Evolutionary conservation across 2,888 invertebrate genomes (phyloP).

Genomic region (Cheilosia vulpina): DNA sequence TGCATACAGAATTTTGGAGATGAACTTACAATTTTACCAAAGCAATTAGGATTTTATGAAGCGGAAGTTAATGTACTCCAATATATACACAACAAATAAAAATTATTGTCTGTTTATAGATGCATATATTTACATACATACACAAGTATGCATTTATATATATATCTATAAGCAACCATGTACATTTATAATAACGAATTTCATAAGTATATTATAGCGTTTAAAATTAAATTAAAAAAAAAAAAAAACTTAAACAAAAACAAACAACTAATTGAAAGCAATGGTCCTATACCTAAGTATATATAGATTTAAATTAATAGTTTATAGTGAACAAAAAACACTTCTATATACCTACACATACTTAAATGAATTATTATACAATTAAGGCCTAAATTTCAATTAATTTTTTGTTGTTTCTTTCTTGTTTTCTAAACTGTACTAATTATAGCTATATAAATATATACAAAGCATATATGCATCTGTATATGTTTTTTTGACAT

Average conservation of each 20-base stretch:
- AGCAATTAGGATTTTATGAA: slow-evolving; percentile 53
- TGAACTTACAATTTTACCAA: slow-evolving; percentile 70
- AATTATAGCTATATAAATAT: slow-evolving; percentile 67
- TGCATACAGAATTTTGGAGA: slow-evolving; percentile 59
- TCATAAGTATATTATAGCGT: slow-evolving; percentile 58
- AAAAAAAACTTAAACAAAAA: slow-evolving; percentile 20
- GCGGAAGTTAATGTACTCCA: slow-evolving; percentile 34
- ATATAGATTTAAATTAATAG: slow-evolving; percentile 62
- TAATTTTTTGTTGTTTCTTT: slow-evolving; percentile 59
- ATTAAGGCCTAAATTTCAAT: slow-evolving; percentile 68
- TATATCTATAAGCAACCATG: slow-evolving; percentile 26
- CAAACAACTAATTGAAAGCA: slow-evolving; percentile 72
- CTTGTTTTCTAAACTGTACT: slow-evolving; percentile 58
- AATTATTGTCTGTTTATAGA: slow-evolving; percentile 23
- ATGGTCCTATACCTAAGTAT: slow-evolving; percentile 73
- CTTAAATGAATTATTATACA: slow-evolving; percentile 67
- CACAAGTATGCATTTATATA: slow-evolving; percentile 24
- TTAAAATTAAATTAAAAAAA: slow-evolving; percentile 20
- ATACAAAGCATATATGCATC: slow-evolving; percentile 71
- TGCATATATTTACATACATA: slow-evolving; percentile 32
- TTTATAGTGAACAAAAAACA: slow-evolving; percentile 43
- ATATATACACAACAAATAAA: slow-evolving; percentile 39
- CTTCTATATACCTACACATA: slow-evolving; percentile 45
- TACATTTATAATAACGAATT: slow-evolving; percentile 62
- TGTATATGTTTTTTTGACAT: slow-evolving; percentile 75